Conservation (phyloP, 2,113 vertebrate species). For the Salvator merianae region DNA sequence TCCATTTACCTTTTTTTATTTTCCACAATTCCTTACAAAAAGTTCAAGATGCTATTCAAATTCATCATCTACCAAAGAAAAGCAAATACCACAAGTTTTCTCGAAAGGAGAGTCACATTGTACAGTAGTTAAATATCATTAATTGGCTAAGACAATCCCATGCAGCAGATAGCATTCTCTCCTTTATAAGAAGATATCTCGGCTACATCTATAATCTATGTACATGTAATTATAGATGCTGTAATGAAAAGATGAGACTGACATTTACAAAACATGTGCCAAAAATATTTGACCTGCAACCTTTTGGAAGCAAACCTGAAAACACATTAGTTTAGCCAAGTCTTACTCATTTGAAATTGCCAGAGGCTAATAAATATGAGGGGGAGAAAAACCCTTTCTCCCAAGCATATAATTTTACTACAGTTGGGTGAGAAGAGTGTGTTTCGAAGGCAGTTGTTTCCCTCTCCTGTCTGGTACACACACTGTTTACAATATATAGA, state of each 20-base stretch:
- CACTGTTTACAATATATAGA: constrained; percentile 45
- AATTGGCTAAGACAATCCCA: constrained; percentile 51
- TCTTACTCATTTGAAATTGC: constrained; percentile 63
- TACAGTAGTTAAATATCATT: constrained; percentile 47
- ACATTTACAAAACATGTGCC: constrained; percentile 60
- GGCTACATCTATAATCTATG: constrained; percentile 70
- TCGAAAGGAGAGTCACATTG: constrained; percentile 41
- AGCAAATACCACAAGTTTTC: neutral
- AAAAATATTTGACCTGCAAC: constrained; percentile 69
- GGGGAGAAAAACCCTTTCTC: constrained; percentile 44
- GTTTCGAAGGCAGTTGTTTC: constrained; percentile 48
- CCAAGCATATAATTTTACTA: constrained; percentile 62
- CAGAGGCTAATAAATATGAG: constrained; percentile 65
- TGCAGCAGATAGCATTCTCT: constrained; percentile 26
- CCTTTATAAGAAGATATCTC: constrained; percentile 72
- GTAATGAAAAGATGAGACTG: constrained; percentile 67
- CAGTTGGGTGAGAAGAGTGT: constrained; percentile 60
- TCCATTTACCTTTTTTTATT: constrained; percentile 48
- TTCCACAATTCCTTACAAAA: constrained; percentile 56
- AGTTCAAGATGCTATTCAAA: constrained; percentile 41
- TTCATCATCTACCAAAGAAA: constrained; percentile 37
- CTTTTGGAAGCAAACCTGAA: constrained; percentile 69
- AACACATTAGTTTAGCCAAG: constrained; percentile 66
- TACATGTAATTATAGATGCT: constrained; percentile 66
- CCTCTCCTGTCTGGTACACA: constrained; percentile 30